Evolutionary conservation across 2,113 vertebrate genomes (phyloP), one percentile per base, ranked within the genome.

Genomic region (Pangasianodon gigas): DNA sequence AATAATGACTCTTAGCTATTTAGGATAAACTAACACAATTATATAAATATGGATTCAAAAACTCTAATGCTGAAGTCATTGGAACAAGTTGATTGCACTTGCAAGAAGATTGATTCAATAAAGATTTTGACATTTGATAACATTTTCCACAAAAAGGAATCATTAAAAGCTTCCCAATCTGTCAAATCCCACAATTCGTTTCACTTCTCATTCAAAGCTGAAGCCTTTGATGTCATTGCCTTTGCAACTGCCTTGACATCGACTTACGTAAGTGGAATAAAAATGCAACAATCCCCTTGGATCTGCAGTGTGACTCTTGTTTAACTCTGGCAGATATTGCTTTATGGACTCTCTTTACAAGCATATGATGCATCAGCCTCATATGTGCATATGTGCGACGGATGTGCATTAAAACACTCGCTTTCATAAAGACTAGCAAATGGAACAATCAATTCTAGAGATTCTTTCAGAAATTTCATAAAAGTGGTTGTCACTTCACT

Each of bases 101-200:
- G 13, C 69, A 58, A 44, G 6, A 87, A 44, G 54, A 41, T 24
- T 58, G 24, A 83, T 6, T 37, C 18, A 83, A 83, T 56, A 41
- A 58, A 83, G 52, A 60, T 83, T 56, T 58, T 56, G 48, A 71
- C 65, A 86, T 52, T 37, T 54, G 85, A 86, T 74, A 81, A 32
- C 19, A 86, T n/a, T 58, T 86, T 87, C 24, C 71, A 9, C 19
- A 58, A 24, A 37, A 37, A 56, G 1, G 21, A 75, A 77, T 56
- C 21, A 77, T 60, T 87, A 26, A 13, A 41, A 83, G 4, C 51
- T 26, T 37, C 51, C 77, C 4, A 80, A 52, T 52, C 13, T 80
- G 48, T 80, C 26, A n/a, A 80, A 80, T 51, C 13, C 26, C n/a
- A 56, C 52, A 83, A 56, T 52, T 81, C 1, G 16, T 56, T 58